These are phyloP conservation scores for Athalia cordata DNA, from an alignment of 2,888 invertebrate species.

Conservation along the genomic window DNA sequence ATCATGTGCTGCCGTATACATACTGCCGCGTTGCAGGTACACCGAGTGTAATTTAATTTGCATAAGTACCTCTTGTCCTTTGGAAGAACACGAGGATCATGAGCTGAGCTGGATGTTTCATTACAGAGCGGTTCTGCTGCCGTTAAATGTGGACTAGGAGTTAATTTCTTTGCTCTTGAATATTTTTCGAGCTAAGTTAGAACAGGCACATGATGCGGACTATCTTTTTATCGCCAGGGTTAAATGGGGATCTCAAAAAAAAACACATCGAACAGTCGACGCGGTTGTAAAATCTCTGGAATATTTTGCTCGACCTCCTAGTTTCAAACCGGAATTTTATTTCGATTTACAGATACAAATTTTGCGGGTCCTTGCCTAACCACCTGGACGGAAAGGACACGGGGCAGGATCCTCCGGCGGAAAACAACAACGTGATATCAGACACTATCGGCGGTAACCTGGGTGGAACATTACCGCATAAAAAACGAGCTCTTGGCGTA, in stretches of 20 bases:
- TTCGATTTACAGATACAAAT: slow-evolving; percentile 68
- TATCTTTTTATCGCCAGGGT: too few species aligned
- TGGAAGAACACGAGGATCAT: slow-evolving; percentile 25
- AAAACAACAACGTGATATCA: slow-evolving; percentile 75
- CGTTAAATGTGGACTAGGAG: neutral
- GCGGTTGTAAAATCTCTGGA: neutral
- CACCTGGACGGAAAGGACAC: slow-evolving; percentile 79
- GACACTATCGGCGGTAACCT: slow-evolving; percentile 68
- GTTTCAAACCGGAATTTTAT: neutral
- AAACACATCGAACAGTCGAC: neutral
- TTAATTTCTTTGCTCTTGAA: too few species aligned
- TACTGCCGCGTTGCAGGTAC: slow-evolving; percentile 52
- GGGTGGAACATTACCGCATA: slow-evolving; percentile 70
- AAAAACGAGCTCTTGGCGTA: slow-evolving; percentile 66
- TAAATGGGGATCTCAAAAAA: too few species aligned
- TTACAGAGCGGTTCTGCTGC: slow-evolving; percentile 15
- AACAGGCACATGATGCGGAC: too few species aligned
- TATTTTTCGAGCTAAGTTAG: too few species aligned
- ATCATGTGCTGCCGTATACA: slow-evolving; percentile 27
- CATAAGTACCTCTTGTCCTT: slow-evolving; percentile 54
- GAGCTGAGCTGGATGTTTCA: slow-evolving; percentile 47
- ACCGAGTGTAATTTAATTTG: slow-evolving; percentile 59
- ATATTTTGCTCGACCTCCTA: neutral
- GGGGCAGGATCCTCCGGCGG: slow-evolving; percentile 74
- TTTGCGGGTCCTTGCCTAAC: slow-evolving; percentile 81